These are phyloP conservation scores for Holacanthus passer DNA, from an alignment of 2,113 vertebrate species.

Conservation along the genomic window DNA sequence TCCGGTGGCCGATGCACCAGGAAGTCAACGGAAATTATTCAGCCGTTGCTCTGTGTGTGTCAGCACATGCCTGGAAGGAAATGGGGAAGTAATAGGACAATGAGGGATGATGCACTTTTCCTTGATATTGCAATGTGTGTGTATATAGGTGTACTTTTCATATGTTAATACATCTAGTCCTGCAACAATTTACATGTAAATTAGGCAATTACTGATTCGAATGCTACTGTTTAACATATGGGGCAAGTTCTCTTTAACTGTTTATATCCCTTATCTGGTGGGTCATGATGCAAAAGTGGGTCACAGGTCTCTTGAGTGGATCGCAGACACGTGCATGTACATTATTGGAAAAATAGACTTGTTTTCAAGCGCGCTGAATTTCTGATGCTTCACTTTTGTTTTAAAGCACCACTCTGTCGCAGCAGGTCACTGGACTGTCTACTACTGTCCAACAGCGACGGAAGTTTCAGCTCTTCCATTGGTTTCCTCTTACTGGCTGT, in stretches of 20 bases:
- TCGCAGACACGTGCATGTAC: background rate
- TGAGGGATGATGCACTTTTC: conserved; percentile 77
- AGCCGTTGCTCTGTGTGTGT: conserved; percentile 73
- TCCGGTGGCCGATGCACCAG: conserved; percentile 75
- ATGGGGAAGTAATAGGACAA: conserved; percentile 74
- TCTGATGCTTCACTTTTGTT: background rate
- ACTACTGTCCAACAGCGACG: background rate
- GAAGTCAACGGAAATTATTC: conserved; percentile 81
- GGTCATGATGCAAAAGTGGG: conserved; percentile 37
- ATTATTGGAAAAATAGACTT: background rate
- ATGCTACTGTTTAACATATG: conserved; percentile 52
- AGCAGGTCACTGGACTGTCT: background rate
- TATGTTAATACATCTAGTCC: conserved; percentile 66
- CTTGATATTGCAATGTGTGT: conserved; percentile 72
- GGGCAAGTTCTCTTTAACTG: conserved; percentile 17
- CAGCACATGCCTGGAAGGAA: conserved; percentile 78
- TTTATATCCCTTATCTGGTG: conserved; percentile 19
- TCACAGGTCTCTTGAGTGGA: conserved; percentile 27
- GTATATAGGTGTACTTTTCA: conserved; percentile 58
- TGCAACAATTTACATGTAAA: conserved; percentile 61
- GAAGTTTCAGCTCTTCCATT: background rate
- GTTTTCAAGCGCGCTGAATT: background rate
- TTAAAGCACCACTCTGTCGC: background rate
- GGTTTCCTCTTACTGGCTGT: background rate
- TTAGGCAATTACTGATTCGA: conserved; percentile 59